Evolutionary conservation across 2,113 vertebrate species (phyloP).

Genomic region (Bufo gargarizans): DNA sequence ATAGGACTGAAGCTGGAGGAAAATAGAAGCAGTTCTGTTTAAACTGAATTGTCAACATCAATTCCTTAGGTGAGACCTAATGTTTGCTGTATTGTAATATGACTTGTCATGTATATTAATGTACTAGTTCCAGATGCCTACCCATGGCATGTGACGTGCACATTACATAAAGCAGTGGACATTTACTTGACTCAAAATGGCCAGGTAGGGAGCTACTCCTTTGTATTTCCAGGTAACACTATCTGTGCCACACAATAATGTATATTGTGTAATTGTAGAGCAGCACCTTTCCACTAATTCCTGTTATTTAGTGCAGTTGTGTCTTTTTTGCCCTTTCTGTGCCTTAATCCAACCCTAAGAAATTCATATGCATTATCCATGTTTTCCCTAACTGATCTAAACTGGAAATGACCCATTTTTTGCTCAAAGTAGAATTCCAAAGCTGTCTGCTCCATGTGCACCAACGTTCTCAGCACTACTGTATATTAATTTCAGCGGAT

Average conservation of each 20-base stretch:
- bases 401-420: constrained; percentile 41
- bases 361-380: constrained; percentile 6
- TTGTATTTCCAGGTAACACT: neutral
- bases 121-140: neutral
- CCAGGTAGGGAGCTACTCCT: neutral
- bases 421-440: neutral
- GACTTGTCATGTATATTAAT: neutral
- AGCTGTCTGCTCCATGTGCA: neutral
- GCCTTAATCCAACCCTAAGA: neutral
- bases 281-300: neutral
- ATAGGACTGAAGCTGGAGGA: neutral
- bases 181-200: neutral
- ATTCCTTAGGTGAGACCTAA: constrained; percentile 12
- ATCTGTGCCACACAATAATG: too few species aligned
- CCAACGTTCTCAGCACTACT: neutral
- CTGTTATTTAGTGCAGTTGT: neutral
- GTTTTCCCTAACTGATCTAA: constrained; percentile 11
- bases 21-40: neutral
- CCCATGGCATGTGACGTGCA: neutral
- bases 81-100: neutral
- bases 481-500: neutral
- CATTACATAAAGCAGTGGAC: neutral
- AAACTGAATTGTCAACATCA: neutral
- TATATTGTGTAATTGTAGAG: too few species aligned
- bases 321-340: neutral